Evolutionary conservation across 2,113 vertebrate species (phyloP).

Genomic region (Uropsilus gracilis): DNA sequence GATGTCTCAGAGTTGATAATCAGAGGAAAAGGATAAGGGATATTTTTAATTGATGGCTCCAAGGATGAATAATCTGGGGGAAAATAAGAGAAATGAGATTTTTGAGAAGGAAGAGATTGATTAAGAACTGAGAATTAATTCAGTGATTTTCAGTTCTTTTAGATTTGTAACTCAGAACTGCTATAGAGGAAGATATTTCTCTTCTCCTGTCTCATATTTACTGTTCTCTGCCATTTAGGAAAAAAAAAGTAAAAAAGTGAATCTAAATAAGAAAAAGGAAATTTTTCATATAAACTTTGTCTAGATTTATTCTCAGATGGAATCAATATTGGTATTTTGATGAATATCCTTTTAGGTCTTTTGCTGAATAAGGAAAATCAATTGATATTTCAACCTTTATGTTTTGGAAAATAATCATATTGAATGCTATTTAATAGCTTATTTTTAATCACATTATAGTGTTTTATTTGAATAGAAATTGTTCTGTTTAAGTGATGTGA

Average conservation of each 20-base stretch:
- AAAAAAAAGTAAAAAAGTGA: background rate
- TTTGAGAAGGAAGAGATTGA: background rate
- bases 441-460: background rate
- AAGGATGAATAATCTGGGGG: background rate
- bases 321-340: background rate
- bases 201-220: background rate
- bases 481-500: background rate
- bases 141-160: background rate
- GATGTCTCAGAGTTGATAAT: background rate
- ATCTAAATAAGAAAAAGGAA: background rate
- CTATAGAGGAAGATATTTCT: background rate
- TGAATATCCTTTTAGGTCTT: background rate
- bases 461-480: constrained; percentile 7
- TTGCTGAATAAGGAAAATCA: background rate
- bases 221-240: background rate
- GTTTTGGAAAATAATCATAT: background rate
- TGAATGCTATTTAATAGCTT: background rate
- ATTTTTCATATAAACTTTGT: background rate
- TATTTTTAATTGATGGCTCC: background rate
- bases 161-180: background rate
- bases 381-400: background rate
- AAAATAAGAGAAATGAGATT: background rate
- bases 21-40: background rate
- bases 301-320: background rate
- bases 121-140: background rate